A percentile compares a stretch with the other conserved stretches of the same genome.
phyloP scores from a whole-genome alignment of 2,797 vertebrate species.

The Tauraco hartlaubi region DNA sequence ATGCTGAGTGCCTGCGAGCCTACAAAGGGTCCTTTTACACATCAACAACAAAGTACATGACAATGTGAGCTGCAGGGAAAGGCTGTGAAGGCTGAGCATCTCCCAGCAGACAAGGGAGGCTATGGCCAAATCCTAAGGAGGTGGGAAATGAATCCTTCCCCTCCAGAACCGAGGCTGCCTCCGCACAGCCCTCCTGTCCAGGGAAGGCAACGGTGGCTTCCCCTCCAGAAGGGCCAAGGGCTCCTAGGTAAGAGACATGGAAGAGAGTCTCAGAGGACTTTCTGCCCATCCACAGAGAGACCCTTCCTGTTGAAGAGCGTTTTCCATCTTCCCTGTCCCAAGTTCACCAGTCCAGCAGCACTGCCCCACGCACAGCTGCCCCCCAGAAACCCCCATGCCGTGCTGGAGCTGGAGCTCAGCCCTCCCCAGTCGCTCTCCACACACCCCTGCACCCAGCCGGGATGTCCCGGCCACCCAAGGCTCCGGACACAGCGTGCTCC shows the following conservation, averaged over 20 bases:
- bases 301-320: too few species aligned
- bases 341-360: not conserved
- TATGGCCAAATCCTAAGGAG: not conserved
- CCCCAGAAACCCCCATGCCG: not conserved
- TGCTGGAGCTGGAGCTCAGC: not conserved
- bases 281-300: not conserved
- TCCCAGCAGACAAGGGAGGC: not conserved
- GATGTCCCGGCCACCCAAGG: not conserved
- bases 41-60: not conserved
- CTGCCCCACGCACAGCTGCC: too few species aligned
- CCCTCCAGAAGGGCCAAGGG: not conserved
- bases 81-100: not conserved
- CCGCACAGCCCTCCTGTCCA: not conserved
- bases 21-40: not conserved
- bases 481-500: accelerated
- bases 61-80: not conserved
- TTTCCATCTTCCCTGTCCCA: not conserved
- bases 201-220: not conserved
- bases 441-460: accelerated
- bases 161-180: not conserved
- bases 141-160: not conserved
- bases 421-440: too few species aligned
- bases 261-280: not conserved
- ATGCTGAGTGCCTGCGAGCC: not conserved
- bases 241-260: not conserved